phyloP scores from a whole-genome alignment of 2,113 vertebrate species.

The Raphicerus campestris region DNA sequence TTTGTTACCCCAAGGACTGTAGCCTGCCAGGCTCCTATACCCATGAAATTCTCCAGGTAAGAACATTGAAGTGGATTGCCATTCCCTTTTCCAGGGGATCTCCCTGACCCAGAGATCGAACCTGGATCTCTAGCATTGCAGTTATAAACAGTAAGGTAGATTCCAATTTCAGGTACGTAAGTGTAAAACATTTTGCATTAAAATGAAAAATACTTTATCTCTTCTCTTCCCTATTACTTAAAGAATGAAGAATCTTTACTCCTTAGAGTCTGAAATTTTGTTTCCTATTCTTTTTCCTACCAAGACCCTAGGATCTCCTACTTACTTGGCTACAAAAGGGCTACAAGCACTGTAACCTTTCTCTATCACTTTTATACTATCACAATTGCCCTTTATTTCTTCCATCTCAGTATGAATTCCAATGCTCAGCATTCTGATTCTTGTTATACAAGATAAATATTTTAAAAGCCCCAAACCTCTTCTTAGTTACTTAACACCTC shows the following conservation, averaged over 20 bases:
- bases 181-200: background rate
- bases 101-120: rapidly evolving
- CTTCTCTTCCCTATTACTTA: background rate
- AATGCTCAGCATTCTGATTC: background rate
- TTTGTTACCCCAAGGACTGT: background rate
- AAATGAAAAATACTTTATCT: background rate
- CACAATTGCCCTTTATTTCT: background rate
- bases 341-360: background rate
- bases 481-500: background rate
- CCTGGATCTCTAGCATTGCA: background rate
- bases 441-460: background rate
- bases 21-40: background rate
- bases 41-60: background rate
- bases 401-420: background rate
- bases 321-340: background rate
- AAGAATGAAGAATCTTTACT: background rate
- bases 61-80: background rate
- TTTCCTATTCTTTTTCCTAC: background rate
- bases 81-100: background rate
- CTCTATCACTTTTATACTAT: background rate
- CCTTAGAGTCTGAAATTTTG: background rate
- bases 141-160: background rate
- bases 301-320: background rate
- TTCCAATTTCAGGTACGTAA: background rate
- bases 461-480: background rate